phyloP scores from a whole-genome alignment of 2,797 vertebrate genomes.

The Darevskia nairensis region DNA sequence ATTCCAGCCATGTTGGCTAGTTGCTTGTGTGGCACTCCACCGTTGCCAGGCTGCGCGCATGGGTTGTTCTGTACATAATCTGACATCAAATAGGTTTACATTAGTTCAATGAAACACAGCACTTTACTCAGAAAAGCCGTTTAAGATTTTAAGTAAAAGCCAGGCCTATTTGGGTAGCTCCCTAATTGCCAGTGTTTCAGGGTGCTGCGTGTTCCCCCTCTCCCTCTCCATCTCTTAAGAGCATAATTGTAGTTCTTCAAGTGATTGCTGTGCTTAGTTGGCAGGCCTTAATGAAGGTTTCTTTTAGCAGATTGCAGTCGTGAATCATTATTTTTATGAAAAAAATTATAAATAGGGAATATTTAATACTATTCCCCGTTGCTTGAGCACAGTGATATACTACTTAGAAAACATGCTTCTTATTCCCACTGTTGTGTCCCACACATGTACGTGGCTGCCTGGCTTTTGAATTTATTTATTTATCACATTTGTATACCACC shows the following conservation, averaged over 20 bases:
- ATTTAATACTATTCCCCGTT: constrained; percentile 46
- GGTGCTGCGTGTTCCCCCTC: background rate
- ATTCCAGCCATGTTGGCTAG: background rate
- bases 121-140: constrained; percentile 40
- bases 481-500: too few species aligned
- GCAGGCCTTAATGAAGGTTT: constrained; percentile 38
- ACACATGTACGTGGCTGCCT: constrained; percentile 35
- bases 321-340: constrained; percentile 33
- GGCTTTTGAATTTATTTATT: constrained; percentile 39
- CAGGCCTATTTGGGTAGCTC: constrained; percentile 31
- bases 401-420: constrained; percentile 41
- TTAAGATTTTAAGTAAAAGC: constrained; percentile 41
- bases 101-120: constrained; percentile 29
- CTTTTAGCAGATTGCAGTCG: constrained; percentile 38
- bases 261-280: constrained; percentile 59
- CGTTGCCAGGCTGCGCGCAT: background rate
- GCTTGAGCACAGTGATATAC: constrained; percentile 25
- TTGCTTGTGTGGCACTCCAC: background rate
- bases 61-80: background rate
- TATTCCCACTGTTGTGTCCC: constrained; percentile 40
- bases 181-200: constrained; percentile 17
- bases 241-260: constrained; percentile 43
- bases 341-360: constrained; percentile 9
- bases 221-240: constrained; percentile 43
- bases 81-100: constrained; percentile 27